phyloP scores from a whole-genome alignment of 2,113 vertebrate genomes.

The Alaudala cheleensis region DNA sequence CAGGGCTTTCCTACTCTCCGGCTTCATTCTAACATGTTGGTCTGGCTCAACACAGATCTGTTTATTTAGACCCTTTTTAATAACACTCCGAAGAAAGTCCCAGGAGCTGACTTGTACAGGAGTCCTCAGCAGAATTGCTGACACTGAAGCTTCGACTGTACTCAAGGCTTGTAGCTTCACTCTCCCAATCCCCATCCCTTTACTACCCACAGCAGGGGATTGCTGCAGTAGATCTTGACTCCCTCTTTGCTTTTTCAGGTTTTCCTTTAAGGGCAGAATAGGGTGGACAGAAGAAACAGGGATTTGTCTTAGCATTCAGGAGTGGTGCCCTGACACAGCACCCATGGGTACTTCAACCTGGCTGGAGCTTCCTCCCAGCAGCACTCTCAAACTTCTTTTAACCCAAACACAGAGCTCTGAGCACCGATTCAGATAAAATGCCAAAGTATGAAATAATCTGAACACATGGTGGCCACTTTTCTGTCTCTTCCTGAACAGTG shows the following conservation, averaged over 20 bases:
- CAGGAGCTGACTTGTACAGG: neutral
- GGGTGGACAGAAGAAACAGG: neutral
- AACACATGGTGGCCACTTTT: neutral
- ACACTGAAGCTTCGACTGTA: neutral
- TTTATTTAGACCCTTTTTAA: neutral
- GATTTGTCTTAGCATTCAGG: neutral
- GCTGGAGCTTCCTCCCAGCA: neutral
- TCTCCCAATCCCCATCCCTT: neutral
- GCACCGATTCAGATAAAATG: neutral
- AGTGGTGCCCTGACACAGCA: neutral
- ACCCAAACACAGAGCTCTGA: neutral
- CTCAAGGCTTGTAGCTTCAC: neutral
- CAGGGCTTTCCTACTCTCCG: neutral
- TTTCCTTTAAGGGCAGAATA: neutral
- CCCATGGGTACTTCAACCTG: neutral
- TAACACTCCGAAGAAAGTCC: neutral
- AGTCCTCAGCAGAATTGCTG: neutral
- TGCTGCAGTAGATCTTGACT: neutral
- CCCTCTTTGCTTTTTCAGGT: neutral
- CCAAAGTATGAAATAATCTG: neutral
- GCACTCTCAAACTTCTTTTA: neutral
- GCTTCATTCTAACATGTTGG: rapidly evolving
- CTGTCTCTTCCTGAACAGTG: neutral
- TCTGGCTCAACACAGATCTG: neutral
- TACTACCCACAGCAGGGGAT: neutral